Evolutionary conservation across 2,113 vertebrate species (phyloP), one percentile per base, ranked within the genome.

Genomic region (Equus quagga): DNA sequence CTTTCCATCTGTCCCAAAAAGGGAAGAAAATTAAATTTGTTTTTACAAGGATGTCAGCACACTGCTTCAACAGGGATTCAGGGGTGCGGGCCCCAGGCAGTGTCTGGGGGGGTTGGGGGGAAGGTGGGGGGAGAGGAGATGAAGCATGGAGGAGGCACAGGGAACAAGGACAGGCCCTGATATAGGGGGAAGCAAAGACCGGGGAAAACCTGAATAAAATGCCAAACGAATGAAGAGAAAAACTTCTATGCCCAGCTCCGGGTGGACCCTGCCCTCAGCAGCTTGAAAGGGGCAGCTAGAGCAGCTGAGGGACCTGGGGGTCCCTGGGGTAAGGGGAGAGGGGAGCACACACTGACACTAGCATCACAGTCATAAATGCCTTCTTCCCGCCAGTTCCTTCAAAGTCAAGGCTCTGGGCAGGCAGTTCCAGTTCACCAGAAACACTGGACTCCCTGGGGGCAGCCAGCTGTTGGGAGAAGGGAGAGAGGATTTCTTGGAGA

Each of bases 11-110:
- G 96, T 97, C 97, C 98, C 96, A 95, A 97, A 98, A 98, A 98
- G 88, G 97, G 90, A 98, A 98, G 95, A 98, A 96, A 96, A 96
- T 98, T 97, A 97, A 98, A 98, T 98, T 98, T 98, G 97, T 98
- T 98, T 98, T 97, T 97, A 98, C 97, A 98, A 92, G 92, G 70
- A 96, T 98, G 97, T 98, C 98, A 98, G 96, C 90, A 80, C 65
- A 24, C 83, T 64, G 72, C 92, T 97, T 97, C 97, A 94, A 84
- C 86, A 91, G 93, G 70, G 93, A 97, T 75, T 93, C 64, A 95
- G 79, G 87, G 92, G 79, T 81, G 76, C 31, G 19, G 60, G 78
- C n/a, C 67, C 87, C 83, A 96, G 80, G 89, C 76, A 89, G 82
- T 18, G 31, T 33, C 44, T 23, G 15, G 13, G 49, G 49, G 64